Evolutionary conservation across 2,888 invertebrate genomes (phyloP).

Genomic region (Euzetes globulus): DNA sequence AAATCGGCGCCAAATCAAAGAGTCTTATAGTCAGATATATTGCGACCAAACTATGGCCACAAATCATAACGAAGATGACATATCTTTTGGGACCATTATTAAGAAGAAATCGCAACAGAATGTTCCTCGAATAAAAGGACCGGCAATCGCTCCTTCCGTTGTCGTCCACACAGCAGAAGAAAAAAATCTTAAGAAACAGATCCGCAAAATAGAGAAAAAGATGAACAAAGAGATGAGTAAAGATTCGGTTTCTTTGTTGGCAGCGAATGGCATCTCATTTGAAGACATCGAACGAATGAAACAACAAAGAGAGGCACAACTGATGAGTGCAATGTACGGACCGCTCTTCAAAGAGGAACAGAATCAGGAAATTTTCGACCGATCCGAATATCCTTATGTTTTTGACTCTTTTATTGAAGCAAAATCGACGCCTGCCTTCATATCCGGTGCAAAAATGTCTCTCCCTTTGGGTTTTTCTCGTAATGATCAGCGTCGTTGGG

Average conservation of each 20-base stretch:
- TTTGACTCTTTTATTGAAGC: constrained; percentile 69
- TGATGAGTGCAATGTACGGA: constrained; percentile 20
- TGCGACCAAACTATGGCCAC: neutral
- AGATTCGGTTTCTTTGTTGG: constrained; percentile 41
- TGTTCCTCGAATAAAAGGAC: neutral
- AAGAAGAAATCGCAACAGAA: neutral
- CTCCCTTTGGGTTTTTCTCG: constrained; percentile 71
- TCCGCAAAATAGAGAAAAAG: constrained; percentile 77
- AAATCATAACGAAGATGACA: neutral
- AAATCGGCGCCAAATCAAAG: neutral
- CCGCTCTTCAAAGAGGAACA: constrained; percentile 30
- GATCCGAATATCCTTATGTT: constrained; percentile 50
- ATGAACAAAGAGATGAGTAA: constrained; percentile 44
- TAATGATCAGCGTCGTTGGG: constrained; percentile 64
- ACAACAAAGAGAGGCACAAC: constrained; percentile 23
- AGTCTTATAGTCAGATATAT: constrained; percentile 1
- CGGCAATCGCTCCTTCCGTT: constrained; percentile 30
- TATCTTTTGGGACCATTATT: neutral
- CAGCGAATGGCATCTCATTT: constrained; percentile 35
- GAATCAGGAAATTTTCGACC: neutral
- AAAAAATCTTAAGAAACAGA: constrained; percentile 62
- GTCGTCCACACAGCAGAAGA: constrained; percentile 69
- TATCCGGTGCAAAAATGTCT: constrained; percentile 67
- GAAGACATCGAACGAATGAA: constrained; percentile 29
- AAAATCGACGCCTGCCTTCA: constrained; percentile 62